These are phyloP conservation scores for Heteromyza rotundicornis DNA, from an alignment of 2,888 invertebrate species.

Conservation along the genomic window DNA sequence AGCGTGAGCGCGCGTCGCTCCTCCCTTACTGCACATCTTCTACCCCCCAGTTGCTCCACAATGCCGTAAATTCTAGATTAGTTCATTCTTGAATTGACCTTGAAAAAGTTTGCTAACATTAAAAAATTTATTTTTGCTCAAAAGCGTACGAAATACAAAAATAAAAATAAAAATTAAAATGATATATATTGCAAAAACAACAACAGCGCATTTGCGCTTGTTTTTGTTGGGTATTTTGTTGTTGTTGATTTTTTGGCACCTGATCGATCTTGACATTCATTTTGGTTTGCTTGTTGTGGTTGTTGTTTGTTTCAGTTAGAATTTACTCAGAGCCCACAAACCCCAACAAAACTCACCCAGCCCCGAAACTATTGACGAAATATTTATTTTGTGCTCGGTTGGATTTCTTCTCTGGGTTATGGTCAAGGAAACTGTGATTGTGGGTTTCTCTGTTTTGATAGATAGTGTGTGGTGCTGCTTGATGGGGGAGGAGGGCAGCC, in stretches of 20 bases:
- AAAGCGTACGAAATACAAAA: neutral
- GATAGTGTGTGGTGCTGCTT: too few species aligned
- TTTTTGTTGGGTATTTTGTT: neutral
- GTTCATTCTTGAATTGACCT: constrained; percentile 52
- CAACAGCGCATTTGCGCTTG: neutral
- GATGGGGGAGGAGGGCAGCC: too few species aligned
- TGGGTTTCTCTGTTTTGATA: too few species aligned
- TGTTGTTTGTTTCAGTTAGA: too few species aligned
- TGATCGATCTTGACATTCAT: constrained; percentile 5
- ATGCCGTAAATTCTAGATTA: constrained; percentile 33
- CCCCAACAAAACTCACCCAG: neutral
- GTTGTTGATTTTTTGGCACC: constrained; percentile 4
- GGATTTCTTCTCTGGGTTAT: constrained; percentile 5
- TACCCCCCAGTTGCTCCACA: neutral
- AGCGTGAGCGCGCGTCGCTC: too few species aligned
- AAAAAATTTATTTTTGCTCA: neutral
- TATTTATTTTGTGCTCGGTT: too few species aligned
- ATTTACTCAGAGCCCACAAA: too few species aligned
- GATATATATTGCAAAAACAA: neutral
- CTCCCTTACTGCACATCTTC: too few species aligned
- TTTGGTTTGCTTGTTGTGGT: neutral
- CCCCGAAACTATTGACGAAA: neutral
- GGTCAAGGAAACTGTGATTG: constrained; percentile 1
- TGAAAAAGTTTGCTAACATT: constrained; percentile 53
- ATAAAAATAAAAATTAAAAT: neutral